phyloP scores from a whole-genome alignment of 1,140 invertebrate species.

The Babylonia areolata region DNA sequence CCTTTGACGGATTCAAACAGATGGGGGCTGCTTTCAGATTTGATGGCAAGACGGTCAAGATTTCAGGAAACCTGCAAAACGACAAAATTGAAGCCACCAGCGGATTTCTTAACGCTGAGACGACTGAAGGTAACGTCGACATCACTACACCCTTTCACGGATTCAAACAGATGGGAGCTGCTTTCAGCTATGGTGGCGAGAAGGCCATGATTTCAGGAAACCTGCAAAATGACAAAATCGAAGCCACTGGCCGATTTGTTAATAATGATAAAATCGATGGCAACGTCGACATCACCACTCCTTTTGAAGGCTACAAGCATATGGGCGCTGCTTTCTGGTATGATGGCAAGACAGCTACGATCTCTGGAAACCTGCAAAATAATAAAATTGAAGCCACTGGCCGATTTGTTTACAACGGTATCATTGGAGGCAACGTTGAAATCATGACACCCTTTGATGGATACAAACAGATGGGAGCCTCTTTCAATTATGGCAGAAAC shows the following conservation, averaged over 20 bases:
- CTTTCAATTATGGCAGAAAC: constrained; percentile 8
- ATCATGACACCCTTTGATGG: constrained; percentile 24
- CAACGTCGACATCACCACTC: not conserved
- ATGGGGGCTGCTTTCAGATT: not conserved
- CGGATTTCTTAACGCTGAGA: too few relatives aligned
- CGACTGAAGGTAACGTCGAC: not conserved
- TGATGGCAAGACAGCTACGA: not conserved
- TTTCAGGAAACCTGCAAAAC: too few relatives aligned
- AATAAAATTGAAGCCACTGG: not conserved
- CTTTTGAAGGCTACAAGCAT: not conserved
- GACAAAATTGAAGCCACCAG: too few relatives aligned
- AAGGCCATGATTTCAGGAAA: constrained; percentile 15
- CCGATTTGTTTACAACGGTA: not conserved
- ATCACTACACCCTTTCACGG: not conserved
- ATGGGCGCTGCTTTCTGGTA: not conserved
- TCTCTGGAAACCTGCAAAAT: not conserved
- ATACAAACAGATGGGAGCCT: constrained; percentile 4
- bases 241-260: not conserved
- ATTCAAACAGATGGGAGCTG: constrained; percentile 7
- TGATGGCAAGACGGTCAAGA: not conserved
- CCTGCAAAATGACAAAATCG: constrained; percentile 6
- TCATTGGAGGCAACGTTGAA: not conserved
- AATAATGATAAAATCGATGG: not conserved
- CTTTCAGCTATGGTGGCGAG: not conserved
- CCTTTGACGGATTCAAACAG: too few relatives aligned